Percentiles rank a stretch among this genome's conserved stretches.
phyloP scores from a whole-genome alignment of 2,113 vertebrate species.

The Myiozetetes cayanensis region DNA sequence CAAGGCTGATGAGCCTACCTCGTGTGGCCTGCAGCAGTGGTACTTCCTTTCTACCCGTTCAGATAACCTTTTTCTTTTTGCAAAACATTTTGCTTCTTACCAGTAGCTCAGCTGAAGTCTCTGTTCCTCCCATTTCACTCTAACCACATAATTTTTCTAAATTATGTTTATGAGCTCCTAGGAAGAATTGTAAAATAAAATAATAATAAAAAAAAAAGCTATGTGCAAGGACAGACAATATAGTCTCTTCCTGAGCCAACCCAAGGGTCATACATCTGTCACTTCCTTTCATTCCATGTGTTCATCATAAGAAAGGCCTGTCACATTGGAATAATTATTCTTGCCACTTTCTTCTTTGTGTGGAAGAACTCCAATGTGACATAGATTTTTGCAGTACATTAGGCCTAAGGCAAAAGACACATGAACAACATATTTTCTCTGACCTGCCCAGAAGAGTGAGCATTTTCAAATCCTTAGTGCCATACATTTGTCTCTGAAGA shows the following conservation, averaged over 20 bases:
- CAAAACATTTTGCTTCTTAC: neutral
- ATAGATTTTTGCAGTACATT: neutral
- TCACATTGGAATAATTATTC: neutral
- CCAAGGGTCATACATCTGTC: neutral
- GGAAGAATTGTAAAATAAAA: neutral
- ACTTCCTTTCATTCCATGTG: neutral
- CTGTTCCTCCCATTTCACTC: neutral
- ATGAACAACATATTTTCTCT: neutral
- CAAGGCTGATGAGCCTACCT: neutral
- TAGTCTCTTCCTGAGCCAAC: neutral
- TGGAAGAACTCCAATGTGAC: neutral
- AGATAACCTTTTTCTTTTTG: neutral
- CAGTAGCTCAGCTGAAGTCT: neutral
- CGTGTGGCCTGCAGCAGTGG: neutral
- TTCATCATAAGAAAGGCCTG: neutral
- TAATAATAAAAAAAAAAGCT: neutral
- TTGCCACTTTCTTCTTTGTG: neutral
- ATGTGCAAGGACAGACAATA: neutral
- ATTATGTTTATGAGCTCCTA: neutral
- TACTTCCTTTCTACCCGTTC: neutral
- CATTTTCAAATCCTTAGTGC: slow-evolving; percentile 4
- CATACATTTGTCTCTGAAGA: neutral
- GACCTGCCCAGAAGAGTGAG: neutral
- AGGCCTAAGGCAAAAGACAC: neutral
- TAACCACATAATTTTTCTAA: neutral